Conservation (phyloP, 2,113 vertebrate species). For the Puffinus mauretanicus region DNA sequence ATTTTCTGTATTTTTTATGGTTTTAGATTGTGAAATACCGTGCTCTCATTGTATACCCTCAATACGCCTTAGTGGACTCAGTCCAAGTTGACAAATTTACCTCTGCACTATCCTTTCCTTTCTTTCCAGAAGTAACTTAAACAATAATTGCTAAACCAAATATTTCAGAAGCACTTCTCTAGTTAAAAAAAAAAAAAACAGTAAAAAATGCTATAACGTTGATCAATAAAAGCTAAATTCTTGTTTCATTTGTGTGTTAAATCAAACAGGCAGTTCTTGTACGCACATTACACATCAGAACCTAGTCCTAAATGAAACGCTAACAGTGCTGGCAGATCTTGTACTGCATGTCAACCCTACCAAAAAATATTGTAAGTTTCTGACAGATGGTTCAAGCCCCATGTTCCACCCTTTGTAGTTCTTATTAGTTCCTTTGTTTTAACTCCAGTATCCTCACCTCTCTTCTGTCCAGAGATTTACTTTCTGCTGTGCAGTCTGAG, state of each 20-base stretch:
- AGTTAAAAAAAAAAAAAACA: background rate
- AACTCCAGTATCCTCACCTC: slow-evolving; percentile 75
- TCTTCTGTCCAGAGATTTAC: slow-evolving; percentile 94
- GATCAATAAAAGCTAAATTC: background rate
- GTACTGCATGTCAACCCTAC: background rate
- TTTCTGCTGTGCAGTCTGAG: slow-evolving; percentile 83
- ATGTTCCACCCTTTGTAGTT: background rate
- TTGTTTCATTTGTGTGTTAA: background rate
- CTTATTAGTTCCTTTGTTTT: background rate
- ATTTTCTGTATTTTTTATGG: background rate
- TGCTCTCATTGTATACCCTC: background rate
- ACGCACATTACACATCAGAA: fast-evolving
- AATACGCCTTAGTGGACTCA: background rate
- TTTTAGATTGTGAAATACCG: background rate
- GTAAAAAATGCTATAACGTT: fast-evolving
- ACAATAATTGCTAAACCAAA: background rate
- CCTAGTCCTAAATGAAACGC: background rate
- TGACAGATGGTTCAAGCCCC: background rate
- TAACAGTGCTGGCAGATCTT: fast-evolving
- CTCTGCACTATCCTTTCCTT: background rate
- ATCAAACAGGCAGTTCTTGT: background rate
- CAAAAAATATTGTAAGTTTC: background rate
- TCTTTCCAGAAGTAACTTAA: background rate
- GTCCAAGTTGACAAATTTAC: background rate
- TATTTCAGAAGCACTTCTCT: background rate